Evolutionary conservation across 2,797 vertebrate genomes (phyloP).

Genomic region (Parauchenoglanis punctatus): DNA sequence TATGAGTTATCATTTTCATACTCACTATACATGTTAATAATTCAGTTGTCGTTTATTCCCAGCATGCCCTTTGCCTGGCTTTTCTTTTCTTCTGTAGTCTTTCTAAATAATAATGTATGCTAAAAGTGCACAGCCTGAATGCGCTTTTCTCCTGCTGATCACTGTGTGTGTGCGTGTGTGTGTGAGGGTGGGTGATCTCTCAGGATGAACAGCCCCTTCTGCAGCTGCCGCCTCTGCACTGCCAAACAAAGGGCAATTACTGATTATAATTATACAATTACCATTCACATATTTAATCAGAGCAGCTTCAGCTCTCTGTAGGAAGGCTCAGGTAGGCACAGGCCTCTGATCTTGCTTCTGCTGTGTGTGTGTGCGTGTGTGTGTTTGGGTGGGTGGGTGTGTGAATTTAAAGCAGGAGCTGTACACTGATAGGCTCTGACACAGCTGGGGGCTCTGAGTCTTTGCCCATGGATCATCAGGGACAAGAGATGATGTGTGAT

Average conservation of each 20-base stretch:
- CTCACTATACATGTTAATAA: conserved; percentile 19
- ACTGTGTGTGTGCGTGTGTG: conserved; percentile 31
- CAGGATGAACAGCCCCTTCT: conserved; percentile 43
- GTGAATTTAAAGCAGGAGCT: conserved; percentile 34
- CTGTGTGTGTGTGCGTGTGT: conserved; percentile 33
- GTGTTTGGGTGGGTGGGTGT: conserved; percentile 14
- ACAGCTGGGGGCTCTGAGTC: conserved; percentile 38
- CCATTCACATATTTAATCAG: conserved; percentile 52
- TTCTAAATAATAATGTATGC: conserved; percentile 46
- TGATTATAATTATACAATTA: conserved; percentile 55
- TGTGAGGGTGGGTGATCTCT: conserved; percentile 14
- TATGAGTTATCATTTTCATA: conserved; percentile 21
- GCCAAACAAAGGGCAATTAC: conserved; percentile 53
- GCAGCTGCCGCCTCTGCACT: conserved; percentile 46
- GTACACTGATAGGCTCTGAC: conserved; percentile 38
- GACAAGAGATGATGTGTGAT: conserved; percentile 43
- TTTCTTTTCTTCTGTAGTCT: conserved; percentile 25
- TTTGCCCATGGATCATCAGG: conserved; percentile 31
- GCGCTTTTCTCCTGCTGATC: conserved; percentile 29
- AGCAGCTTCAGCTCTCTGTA: conserved; percentile 44
- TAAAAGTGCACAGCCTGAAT: conserved; percentile 46
- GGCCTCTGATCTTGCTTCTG: conserved; percentile 31
- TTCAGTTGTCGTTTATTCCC: conserved; percentile 18
- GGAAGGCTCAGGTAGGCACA: conserved; percentile 25
- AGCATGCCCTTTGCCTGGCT: conserved; percentile 17